Evolutionary conservation across 2,113 vertebrate genomes (phyloP).

Genomic region (Protobothrops flavoviridis): DNA sequence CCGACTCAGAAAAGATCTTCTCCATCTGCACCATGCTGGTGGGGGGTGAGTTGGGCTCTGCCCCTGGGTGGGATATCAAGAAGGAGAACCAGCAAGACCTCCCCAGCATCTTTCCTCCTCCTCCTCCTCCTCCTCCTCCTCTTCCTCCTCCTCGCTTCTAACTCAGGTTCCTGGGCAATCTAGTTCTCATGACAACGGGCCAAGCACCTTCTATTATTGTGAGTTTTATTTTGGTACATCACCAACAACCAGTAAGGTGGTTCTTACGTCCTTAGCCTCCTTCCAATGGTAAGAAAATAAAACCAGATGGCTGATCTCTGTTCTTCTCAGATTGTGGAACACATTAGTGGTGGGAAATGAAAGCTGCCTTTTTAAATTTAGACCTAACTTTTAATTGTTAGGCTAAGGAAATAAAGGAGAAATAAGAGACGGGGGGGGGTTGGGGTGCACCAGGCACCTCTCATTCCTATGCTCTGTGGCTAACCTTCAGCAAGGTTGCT

Average conservation of each 20-base stretch:
- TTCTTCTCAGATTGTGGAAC: neutral
- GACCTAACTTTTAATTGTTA: neutral
- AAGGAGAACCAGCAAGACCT: neutral
- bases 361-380: neutral
- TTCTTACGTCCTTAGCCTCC: neutral
- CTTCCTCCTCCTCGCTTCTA: neutral
- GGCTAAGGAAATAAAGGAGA: neutral
- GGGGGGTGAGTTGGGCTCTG: constrained; percentile 58
- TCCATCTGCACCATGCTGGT: constrained; percentile 74
- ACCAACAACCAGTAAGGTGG: neutral
- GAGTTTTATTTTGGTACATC: neutral
- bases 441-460: too few species aligned
- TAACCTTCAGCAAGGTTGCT: neutral
- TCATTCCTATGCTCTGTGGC: neutral
- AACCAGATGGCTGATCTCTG: neutral
- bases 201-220: constrained; percentile 6
- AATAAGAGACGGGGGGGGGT: neutral
- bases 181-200: constrained; percentile 7
- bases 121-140: neutral
- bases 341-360: neutral
- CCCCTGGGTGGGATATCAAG: neutral
- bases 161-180: neutral
- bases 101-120: neutral
- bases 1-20: constrained; percentile 72
- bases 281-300: neutral